phyloP scores from a whole-genome alignment of 2,888 invertebrate species.

The Drosophila longiperda region DNA sequence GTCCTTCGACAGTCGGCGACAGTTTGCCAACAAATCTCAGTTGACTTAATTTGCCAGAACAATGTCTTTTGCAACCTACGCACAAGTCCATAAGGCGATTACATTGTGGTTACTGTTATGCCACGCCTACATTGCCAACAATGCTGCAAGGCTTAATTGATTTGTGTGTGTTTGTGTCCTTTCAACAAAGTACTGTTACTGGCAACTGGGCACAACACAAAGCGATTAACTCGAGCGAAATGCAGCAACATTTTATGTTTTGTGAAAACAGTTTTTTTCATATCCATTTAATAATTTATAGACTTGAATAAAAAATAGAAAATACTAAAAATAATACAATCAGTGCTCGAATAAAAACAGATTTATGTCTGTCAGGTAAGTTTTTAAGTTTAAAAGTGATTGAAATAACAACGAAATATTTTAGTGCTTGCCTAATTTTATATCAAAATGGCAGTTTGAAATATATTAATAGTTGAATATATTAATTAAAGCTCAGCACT shows the following conservation, averaged over 20 bases:
- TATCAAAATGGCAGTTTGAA: too few relatives aligned
- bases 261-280: background rate
- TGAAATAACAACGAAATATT: too few relatives aligned
- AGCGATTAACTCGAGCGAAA: background rate
- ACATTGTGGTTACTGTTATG: slow-evolving; percentile 36
- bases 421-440: too few relatives aligned
- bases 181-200: background rate
- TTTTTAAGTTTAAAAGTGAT: background rate
- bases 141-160: slow-evolving; percentile 52
- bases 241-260: background rate
- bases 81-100: slow-evolving; percentile 65
- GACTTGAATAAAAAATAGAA: background rate
- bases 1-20: slow-evolving; percentile 34
- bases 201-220: background rate
- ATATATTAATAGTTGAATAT: too few relatives aligned
- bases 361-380: background rate
- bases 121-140: slow-evolving; percentile 23
- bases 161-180: slow-evolving; percentile 25
- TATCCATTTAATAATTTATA: background rate
- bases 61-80: slow-evolving; percentile 53
- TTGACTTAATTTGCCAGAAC: slow-evolving; percentile 69
- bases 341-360: background rate
- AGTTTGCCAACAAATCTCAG: slow-evolving; percentile 66
- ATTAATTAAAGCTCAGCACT: too few relatives aligned
- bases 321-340: background rate